A percentile compares a stretch with the other conserved stretches of the same genome.
phyloP scores from a whole-genome alignment of 2,113 vertebrate species.

The Bufo gargarizans region DNA sequence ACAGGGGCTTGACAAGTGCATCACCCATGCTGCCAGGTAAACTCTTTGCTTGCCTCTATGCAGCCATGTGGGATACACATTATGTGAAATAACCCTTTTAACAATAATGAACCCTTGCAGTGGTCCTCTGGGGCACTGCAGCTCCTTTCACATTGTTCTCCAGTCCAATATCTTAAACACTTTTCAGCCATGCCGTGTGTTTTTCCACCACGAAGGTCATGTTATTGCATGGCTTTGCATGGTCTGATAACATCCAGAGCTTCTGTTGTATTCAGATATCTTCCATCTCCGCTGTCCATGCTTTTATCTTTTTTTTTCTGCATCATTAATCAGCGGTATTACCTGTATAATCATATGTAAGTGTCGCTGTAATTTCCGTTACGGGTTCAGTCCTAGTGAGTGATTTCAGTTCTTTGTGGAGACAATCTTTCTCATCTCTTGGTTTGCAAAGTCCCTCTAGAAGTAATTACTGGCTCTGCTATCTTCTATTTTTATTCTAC shows the following conservation, averaged over 20 bases:
- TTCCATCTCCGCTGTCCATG: neutral
- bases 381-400: slow-evolving; percentile 13
- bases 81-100: too few species aligned
- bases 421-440: slow-evolving; percentile 34
- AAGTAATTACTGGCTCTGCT: slow-evolving; percentile 41
- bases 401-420: slow-evolving; percentile 47
- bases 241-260: neutral
- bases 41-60: too few species aligned
- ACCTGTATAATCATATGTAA: slow-evolving; percentile 38
- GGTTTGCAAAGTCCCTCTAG: slow-evolving; percentile 26
- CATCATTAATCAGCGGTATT: slow-evolving; percentile 47
- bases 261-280: neutral
- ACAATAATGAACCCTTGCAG: too few species aligned
- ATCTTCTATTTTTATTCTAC: slow-evolving; percentile 45
- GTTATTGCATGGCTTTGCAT: neutral
- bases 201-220: neutral
- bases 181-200: neutral
- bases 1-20: too few species aligned
- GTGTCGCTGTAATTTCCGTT: slow-evolving; percentile 47
- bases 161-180: neutral
- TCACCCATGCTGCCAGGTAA: too few species aligned
- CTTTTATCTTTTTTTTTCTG: neutral
- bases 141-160: neutral
- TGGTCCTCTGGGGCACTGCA: too few species aligned
- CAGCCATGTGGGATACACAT: too few species aligned